A percentile compares a stretch with the other conserved stretches of the same genome.
phyloP scores from a whole-genome alignment of 2,888 invertebrate genomes.

The Crematogaster levior region DNA sequence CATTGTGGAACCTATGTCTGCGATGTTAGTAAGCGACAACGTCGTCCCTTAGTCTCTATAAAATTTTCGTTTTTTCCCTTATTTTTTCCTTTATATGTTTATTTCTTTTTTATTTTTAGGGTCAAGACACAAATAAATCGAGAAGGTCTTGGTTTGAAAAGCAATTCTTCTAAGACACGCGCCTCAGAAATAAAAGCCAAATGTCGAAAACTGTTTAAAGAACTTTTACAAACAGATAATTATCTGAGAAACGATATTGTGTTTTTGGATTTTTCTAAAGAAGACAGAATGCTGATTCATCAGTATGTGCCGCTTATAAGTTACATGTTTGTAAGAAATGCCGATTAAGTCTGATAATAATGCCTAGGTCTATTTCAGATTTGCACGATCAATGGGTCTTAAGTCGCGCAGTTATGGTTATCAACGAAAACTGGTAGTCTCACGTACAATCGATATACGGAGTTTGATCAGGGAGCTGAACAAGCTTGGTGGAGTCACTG shows the following conservation, averaged over 20 bases:
- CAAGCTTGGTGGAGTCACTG: constrained; percentile 86
- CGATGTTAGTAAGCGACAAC: constrained; percentile 78
- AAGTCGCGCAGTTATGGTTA: constrained; percentile 87
- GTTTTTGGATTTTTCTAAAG: constrained; percentile 89
- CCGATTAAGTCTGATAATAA: not conserved
- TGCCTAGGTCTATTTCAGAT: not conserved
- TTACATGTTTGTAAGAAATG: not conserved
- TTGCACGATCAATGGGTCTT: constrained; percentile 81
- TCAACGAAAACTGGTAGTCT: constrained; percentile 86
- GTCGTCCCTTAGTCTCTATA: not conserved
- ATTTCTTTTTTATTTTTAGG: constrained; percentile 51
- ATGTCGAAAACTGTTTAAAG: constrained; percentile 85
- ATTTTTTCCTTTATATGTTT: not conserved
- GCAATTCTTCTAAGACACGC: constrained; percentile 73
- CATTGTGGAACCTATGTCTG: constrained; percentile 86
- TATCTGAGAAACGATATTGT: constrained; percentile 87
- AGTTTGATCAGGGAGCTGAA: constrained; percentile 86
- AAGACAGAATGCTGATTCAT: constrained; percentile 89
- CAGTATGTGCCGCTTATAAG: constrained; percentile 81
- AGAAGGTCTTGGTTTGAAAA: constrained; percentile 81
- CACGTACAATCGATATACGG: constrained; percentile 85
- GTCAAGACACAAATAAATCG: constrained; percentile 80
- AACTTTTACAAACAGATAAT: constrained; percentile 77
- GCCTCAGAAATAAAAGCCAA: constrained; percentile 83
- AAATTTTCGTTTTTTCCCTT: not conserved